Base-by-base conservation (phyloP, 2,888 invertebrate species). In the Eucriotettix oculatus region DNA sequence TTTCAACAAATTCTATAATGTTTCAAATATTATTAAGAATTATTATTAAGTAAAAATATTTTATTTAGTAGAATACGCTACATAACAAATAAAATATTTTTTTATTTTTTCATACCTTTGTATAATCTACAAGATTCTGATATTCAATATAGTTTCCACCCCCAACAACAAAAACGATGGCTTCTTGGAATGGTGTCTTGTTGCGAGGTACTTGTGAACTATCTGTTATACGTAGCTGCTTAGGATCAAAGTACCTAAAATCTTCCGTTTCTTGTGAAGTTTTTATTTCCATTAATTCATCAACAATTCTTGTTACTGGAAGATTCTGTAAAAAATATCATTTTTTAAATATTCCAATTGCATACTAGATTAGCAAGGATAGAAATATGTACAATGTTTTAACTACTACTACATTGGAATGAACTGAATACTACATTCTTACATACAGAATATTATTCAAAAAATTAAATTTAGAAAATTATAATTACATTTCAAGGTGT, bases 111-210 rank as follows among this genome's bases (percentile, higher is more conserved):
- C 65, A 63, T 71, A 86, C 86, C 81, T 90, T 95, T 44, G 90
- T 88, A 71, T 95, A 95, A 72, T 98, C 98, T 58, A 90, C 84
- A 62, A 99, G 81, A 79, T 99, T 99, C 74, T 98, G 98, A 74
- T 99, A 99, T 75, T 99, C 99, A 70, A 98, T 97, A 71, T 99
- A 99, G 79, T 97, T 98, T 57, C 99, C 93, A 62, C 93, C 93
- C 54, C 94, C 93, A 54, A 94, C 90, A 60, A 94, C 75, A 74
- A 94, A 94, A 11, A 94, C 92, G 61, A 93, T 85, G 7, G 91
- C 91, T 73, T 93, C 92, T 68, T 86, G 86, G 73, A 91, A 92
- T 64, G 86, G 82, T 68, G 81, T 71, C 52, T 71, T 68, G 68
- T 78, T 71, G 70, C 82, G 74, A 76, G 82, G 79, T 75, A 83